These are phyloP conservation scores for Percina caprodes DNA, from an alignment of 2,113 vertebrate genomes.

Conservation along the genomic window DNA sequence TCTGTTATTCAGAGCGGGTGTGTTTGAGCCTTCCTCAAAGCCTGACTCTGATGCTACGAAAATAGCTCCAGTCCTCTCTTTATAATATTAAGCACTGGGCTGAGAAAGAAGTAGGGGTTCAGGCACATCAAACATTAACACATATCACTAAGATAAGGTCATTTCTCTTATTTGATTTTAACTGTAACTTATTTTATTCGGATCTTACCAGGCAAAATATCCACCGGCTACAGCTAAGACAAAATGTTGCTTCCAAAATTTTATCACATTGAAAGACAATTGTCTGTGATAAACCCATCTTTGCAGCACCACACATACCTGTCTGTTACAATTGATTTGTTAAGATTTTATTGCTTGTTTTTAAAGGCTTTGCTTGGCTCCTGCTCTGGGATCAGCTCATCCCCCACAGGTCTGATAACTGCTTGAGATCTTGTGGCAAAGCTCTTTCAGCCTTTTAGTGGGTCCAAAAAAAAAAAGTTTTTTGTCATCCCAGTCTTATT, in stretches of 20 bases:
- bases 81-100: constrained; percentile 18
- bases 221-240: background rate
- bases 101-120: background rate
- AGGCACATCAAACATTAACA: constrained; percentile 41
- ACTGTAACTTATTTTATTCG: background rate
- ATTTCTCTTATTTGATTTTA: constrained; percentile 3
- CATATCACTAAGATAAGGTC: constrained; percentile 1
- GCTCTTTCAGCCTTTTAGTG: constrained; percentile 5
- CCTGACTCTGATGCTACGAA: background rate
- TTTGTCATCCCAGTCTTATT: background rate
- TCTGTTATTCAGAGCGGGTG: constrained; percentile 1
- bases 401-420: background rate
- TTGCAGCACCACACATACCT: background rate
- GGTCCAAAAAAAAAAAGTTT: too few relatives aligned
- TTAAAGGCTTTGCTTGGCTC: constrained; percentile 15
- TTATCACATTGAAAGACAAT: background rate
- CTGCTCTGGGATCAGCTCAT: constrained; percentile 17
- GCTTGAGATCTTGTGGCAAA: background rate
- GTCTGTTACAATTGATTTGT: background rate
- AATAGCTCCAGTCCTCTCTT: constrained; percentile 20
- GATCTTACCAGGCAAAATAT: background rate
- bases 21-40: constrained; percentile 15
- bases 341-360: constrained; percentile 26
- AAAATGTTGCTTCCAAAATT: constrained; percentile 1
- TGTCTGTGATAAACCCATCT: background rate